A percentile compares a stretch with the other conserved stretches of the same genome.
Evolutionary conservation across 2,113 vertebrate genomes (phyloP).

Genomic region (Tringa solitaria): DNA sequence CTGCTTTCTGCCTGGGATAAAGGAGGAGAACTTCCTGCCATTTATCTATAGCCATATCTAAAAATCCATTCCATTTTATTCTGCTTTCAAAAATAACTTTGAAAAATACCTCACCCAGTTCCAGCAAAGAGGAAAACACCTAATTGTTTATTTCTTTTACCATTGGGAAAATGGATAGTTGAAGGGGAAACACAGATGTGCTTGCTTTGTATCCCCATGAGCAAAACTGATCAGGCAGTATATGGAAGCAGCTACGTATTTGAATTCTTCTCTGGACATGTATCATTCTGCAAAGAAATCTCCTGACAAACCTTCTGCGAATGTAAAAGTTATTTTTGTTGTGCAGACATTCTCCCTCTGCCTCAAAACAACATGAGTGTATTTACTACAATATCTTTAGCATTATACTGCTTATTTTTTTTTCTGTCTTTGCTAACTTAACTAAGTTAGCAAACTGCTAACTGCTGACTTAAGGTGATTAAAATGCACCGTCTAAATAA

Average conservation of each 20-base stretch:
- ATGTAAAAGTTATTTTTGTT: background rate
- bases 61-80: background rate
- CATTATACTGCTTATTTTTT: background rate
- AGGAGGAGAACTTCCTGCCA: background rate
- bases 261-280: background rate
- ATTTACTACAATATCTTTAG: background rate
- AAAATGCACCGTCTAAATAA: background rate
- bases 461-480: background rate
- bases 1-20: background rate
- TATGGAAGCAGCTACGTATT: background rate
- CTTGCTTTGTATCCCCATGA: background rate
- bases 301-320: background rate
- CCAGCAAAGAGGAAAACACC: background rate
- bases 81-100: background rate
- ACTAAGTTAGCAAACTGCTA: background rate
- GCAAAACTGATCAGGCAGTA: background rate
- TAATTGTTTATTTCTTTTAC: background rate
- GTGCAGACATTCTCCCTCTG: background rate
- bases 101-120: background rate
- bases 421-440: background rate
- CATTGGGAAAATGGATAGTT: background rate
- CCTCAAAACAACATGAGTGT: background rate
- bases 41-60: background rate
- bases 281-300: background rate
- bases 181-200: background rate